Base-by-base conservation (phyloP, 2,888 invertebrate genomes). In the Mesoligia furuncula region DNA sequence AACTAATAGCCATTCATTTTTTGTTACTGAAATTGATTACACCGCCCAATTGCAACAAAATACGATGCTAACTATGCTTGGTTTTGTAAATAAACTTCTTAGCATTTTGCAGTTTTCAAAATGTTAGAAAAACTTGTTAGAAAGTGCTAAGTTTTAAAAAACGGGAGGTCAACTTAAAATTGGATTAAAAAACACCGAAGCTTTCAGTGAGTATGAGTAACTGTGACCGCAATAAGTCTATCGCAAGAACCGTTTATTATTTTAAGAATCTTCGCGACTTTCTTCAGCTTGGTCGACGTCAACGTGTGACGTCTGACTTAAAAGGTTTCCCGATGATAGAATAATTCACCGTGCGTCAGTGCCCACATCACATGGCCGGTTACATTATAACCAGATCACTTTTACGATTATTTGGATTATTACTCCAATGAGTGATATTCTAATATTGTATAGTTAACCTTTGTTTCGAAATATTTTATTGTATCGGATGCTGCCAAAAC, bases 401-500 rank as follows among this genome's bases (percentile, higher is more conserved):
- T 85, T 85, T 89, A 90, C 77, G 90, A 92, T 84, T 57, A 89
- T 88, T 83, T 69, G 82, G 87, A 87, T 89, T 85, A 91, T 79
- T 87, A 90, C 89, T 89, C 81, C 83, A 88, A 85, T 87, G 87
- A 87, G 87, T 88, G 87, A 90, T 90, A 85, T 75, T 79, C 72
- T 69, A 78, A 81, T 81, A 79, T 84, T 87, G 87, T 92, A 90
- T 90, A 91, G 93, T 89, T 88, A 92, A 92, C 89, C 69, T 91
- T 91, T 93, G 93, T 93, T 94, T 91, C 93, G 91, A 93, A 90
- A 92, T 91, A 93, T 93, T 36, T 36, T 92, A 92, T 90, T 91
- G 88, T 90, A 90, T 87, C 73, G 88, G 86, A 83, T 84, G 92
- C 83, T 94, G 95, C 95, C 95, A 95, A 95, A 93, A 95, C 95